Conservation (phyloP, 2,797 vertebrate species). For the Potorous gilbertii region DNA sequence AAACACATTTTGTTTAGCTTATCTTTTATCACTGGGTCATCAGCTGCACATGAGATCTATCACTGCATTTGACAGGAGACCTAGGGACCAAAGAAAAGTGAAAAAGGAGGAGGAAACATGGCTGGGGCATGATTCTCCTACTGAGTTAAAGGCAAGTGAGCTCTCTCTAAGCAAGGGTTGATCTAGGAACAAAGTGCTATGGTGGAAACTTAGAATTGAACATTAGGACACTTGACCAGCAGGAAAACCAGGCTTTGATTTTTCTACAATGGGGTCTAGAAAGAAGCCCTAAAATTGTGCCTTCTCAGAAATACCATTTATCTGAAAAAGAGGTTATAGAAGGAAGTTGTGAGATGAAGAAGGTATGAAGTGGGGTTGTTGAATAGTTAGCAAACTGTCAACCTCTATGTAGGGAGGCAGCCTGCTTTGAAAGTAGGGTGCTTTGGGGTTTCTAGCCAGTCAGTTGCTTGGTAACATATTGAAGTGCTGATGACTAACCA, state of each 20-base stretch:
- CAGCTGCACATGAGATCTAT: not conserved
- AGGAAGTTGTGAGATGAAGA: conserved; percentile 17
- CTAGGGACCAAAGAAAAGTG: not conserved
- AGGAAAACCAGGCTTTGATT: not conserved
- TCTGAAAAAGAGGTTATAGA: not conserved
- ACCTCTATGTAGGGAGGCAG: conserved; percentile 62
- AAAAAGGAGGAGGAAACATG: not conserved
- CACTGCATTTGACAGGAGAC: conserved; percentile 11
- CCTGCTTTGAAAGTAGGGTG: conserved; percentile 71
- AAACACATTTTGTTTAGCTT: not conserved
- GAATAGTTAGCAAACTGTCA: conserved; percentile 78
- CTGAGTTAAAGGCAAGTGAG: not conserved
- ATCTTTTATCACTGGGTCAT: not conserved
- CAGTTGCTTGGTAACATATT: conserved; percentile 76
- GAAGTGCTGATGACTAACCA: conserved; percentile 70
- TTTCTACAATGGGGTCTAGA: conserved; percentile 13
- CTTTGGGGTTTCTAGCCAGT: conserved; percentile 72
- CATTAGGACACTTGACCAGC: no score
- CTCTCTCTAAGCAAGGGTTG: not conserved
- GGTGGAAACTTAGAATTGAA: not conserved
- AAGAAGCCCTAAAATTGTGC: conserved; percentile 42
- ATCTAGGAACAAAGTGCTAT: not conserved
- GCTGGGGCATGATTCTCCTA: not conserved
- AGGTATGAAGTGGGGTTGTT: conserved; percentile 59
- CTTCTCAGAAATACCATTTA: conserved; percentile 29